Evolutionary conservation across 2,888 invertebrate genomes (phyloP).

Genomic region (Mythimna lalbum): DNA sequence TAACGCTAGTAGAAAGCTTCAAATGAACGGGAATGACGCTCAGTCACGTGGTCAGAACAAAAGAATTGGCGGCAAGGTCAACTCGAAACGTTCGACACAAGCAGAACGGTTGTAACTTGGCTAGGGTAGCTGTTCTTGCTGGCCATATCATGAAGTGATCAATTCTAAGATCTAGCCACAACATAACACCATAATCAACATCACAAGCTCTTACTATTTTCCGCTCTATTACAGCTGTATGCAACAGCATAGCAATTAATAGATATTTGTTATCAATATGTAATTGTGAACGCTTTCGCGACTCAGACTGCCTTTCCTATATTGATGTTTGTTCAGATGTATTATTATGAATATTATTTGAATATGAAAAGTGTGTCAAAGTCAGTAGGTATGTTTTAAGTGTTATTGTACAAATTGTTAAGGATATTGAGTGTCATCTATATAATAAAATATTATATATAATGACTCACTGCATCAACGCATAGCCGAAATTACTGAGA

Average conservation of each 20-base stretch:
- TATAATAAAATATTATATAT: too few species aligned
- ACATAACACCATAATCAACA: conserved; percentile 18
- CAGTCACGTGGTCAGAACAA: too few species aligned
- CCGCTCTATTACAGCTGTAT: conserved; percentile 43
- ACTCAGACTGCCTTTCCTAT: conserved; percentile 28
- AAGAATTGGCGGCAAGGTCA: too few species aligned
- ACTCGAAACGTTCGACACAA: too few species aligned
- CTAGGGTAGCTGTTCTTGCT: too few species aligned
- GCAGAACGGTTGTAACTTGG: too few species aligned
- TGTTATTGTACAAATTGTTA: conserved; percentile 24
- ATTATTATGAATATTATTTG: conserved; percentile 23
- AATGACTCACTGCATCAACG: too few species aligned
- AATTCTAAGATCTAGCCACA: too few species aligned
- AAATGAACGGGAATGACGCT: too few species aligned
- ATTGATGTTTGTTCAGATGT: conserved; percentile 50
- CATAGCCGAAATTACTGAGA: too few species aligned
- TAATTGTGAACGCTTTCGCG: conserved; percentile 49
- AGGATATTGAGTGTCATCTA: conserved; percentile 1
- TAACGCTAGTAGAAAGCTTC: too few species aligned
- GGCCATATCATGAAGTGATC: too few species aligned
- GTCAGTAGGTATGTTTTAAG: conserved; percentile 48
- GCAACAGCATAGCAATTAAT: conserved; percentile 42
- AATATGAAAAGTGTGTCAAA: conserved; percentile 50
- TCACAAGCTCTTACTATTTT: conserved; percentile 47
- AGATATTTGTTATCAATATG: conserved; percentile 40